Conservation (phyloP, 2,888 invertebrate genomes). For the Reticulitermes lucifugus region DNA sequence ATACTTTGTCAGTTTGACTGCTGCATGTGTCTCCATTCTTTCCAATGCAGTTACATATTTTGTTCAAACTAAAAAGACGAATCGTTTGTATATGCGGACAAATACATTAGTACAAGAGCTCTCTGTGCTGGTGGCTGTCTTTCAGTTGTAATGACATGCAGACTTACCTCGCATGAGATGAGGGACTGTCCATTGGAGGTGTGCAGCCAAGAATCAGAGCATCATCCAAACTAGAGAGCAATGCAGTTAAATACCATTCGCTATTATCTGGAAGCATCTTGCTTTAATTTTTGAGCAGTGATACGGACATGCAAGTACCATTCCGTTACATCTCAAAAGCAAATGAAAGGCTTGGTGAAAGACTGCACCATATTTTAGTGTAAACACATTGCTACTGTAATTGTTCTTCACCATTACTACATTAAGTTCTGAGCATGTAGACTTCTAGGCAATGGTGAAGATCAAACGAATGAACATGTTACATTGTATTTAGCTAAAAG, state of each 20-base stretch:
- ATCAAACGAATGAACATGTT: too few species aligned
- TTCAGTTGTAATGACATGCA: neutral
- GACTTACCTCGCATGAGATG: slow-evolving; percentile 10
- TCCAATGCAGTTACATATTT: neutral
- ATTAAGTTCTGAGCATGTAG: too few species aligned
- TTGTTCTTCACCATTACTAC: too few species aligned
- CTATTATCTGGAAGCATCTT: slow-evolving; percentile 7
- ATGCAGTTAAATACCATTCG: slow-evolving; percentile 26
- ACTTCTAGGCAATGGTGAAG: too few species aligned
- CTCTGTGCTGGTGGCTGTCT: slow-evolving; percentile 14
- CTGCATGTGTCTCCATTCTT: slow-evolving; percentile 13
- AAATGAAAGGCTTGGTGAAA: slow-evolving; percentile 20
- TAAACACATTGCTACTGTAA: too few species aligned
- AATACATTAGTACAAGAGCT: neutral
- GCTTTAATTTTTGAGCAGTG: slow-evolving; percentile 11
- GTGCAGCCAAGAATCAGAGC: slow-evolving; percentile 4
- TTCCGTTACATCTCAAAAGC: slow-evolving; percentile 10
- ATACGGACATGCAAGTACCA: slow-evolving; percentile 2
- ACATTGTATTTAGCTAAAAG: too few species aligned
- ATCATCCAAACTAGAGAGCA: slow-evolving; percentile 16
- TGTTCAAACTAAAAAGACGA: neutral
- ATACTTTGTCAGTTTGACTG: too few species aligned
- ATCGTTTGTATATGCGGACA: neutral
- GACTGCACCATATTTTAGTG: neutral
- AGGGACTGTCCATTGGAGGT: neutral